These are phyloP conservation scores for Leucophenga varia DNA, from an alignment of 1,140 invertebrate species.

Conservation along the genomic window DNA sequence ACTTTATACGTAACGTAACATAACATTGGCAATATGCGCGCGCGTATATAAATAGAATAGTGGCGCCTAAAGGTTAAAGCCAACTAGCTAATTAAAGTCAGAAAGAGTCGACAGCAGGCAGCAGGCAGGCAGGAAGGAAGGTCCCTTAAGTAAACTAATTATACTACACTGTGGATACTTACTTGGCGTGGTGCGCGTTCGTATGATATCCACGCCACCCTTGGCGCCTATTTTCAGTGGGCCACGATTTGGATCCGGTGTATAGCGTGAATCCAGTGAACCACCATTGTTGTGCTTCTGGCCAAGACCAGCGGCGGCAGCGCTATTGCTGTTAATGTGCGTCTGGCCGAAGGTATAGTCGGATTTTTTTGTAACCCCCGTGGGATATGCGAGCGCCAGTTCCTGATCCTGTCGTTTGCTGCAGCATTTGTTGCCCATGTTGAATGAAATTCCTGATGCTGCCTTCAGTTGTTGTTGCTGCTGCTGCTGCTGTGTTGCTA, in stretches of 20 bases:
- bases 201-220: slow-evolving; percentile 69
- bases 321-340: slow-evolving; percentile 42
- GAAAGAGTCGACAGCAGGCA: no score
- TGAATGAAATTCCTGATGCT: neutral
- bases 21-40: no score
- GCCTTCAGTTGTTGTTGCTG: no score
- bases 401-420: slow-evolving; percentile 73
- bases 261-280: slow-evolving; percentile 72
- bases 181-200: slow-evolving; percentile 69
- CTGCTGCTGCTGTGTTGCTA: slow-evolving; percentile 4
- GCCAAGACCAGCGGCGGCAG: slow-evolving; percentile 31
- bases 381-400: slow-evolving; percentile 61
- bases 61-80: no score
- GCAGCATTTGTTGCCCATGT: slow-evolving; percentile 62
- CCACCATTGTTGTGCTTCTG: slow-evolving; percentile 66
- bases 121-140: no score
- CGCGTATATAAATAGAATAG: no score
- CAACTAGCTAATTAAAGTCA: no score
- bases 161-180: no score
- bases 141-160: no score
- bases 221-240: slow-evolving; percentile 60
- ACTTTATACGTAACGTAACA: no score
- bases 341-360: slow-evolving; percentile 61
- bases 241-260: slow-evolving; percentile 75
- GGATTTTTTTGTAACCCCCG: slow-evolving; percentile 69